Base-by-base conservation (phyloP, 2,888 invertebrate species). In the Allacma fusca region DNA sequence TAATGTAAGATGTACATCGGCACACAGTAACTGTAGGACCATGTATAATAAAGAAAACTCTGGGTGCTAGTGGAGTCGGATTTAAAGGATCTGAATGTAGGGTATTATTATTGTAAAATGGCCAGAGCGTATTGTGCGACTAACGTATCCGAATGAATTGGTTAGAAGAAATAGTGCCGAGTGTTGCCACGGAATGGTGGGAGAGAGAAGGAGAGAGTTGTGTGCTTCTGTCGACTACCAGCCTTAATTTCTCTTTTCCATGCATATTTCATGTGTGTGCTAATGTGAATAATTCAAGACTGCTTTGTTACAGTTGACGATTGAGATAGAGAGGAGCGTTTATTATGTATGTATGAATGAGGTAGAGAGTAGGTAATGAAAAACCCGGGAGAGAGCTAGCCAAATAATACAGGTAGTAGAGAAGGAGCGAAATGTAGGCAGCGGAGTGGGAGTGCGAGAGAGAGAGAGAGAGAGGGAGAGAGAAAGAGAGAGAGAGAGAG, bases 191-290 rank as follows among this genome's bases (percentile, higher is more conserved):
- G 62, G 28, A 72, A 59, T 40, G 21, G 21, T n/a, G 43, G 23
- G 13, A 28, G 19, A 67, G 26, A 28, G 26, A 21, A 12, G 16
- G 34, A 40, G 19, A 69, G 40, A 69, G 68, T 13, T 62, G 69
- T 70, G 40, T 71, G 62, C 76, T 65, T 64, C 29, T 29, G 21
- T 65, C 57, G 59, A 74, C 50, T 57, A 68, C 26, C 67, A 57
- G 67, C 75, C 72, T 75, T 78, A 78, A 75, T 78, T 78, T 76
- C 59, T 75, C 72, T 62, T 72, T 65, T 43, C 68, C 75, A 75
- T 78, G 78, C 78, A 78, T 78, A 78, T 78, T 78, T 78, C 75
- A 78, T 78, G 78, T 69, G 68, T 78, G 78, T 78, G 75, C 71
- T 78, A 78, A 78, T 78, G 71, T 78, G 78, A 78, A 78, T 78